A percentile compares a stretch with the other conserved stretches of the same genome.
These are phyloP conservation scores for Drosophila erecta DNA, from an alignment of 1,140 invertebrate genomes.

Conservation along the genomic window DNA sequence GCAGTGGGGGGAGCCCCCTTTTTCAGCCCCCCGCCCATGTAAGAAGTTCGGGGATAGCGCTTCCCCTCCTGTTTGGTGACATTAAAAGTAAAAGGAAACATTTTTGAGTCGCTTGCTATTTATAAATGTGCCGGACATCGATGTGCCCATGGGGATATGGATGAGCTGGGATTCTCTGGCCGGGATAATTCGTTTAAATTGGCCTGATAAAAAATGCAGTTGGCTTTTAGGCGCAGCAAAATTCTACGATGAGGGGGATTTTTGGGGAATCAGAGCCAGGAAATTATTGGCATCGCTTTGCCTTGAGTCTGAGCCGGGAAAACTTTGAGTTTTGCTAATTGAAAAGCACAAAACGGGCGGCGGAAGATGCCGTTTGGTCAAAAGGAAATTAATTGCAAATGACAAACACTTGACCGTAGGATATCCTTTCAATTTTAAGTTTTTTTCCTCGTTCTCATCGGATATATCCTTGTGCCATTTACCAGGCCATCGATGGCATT, in stretches of 20 bases:
- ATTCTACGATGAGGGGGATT: constrained; percentile 24
- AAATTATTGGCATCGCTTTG: constrained; percentile 66
- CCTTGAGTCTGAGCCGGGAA: constrained; percentile 52
- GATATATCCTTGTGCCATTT: constrained; percentile 54
- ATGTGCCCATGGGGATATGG: constrained; percentile 31
- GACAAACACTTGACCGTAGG: constrained; percentile 74
- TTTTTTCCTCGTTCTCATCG: constrained; percentile 11
- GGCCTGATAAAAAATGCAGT: constrained; percentile 70
- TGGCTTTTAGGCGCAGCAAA: constrained; percentile 71
- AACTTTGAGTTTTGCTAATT: constrained; percentile 57
- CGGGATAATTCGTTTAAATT: constrained; percentile 66
- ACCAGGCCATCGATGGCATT: constrained; percentile 68
- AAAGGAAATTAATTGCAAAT: constrained; percentile 81
- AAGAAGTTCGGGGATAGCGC: constrained; percentile 25
- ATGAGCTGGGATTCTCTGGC: constrained; percentile 34
- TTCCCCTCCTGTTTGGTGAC: constrained; percentile 2
- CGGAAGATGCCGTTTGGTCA: constrained; percentile 66
- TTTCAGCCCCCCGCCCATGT: constrained; percentile 7
- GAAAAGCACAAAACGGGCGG: constrained; percentile 60
- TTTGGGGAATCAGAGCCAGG: constrained; percentile 2
- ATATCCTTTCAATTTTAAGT: constrained; percentile 56
- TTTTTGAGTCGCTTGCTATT: constrained; percentile 61
- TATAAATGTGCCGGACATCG: constrained; percentile 55
- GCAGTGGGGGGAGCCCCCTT: constrained; percentile 4
- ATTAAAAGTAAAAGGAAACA: constrained; percentile 70